Conservation (phyloP, 1,140 invertebrate species). For the Zaprionus vittiger region DNA sequence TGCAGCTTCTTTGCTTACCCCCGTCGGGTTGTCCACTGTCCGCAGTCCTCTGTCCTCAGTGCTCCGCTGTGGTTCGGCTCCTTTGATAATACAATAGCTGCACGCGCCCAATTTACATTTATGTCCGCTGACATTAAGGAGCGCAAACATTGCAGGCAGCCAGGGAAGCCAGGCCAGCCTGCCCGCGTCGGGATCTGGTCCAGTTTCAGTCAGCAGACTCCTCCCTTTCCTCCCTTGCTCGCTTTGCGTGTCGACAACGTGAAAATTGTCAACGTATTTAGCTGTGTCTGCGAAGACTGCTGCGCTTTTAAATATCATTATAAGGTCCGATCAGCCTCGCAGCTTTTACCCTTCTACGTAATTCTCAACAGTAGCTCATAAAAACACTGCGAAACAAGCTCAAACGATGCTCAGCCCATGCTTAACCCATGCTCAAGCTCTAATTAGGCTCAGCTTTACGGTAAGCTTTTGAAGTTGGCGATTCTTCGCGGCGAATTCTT, state of each 20-base stretch:
- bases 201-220: constrained; percentile 17
- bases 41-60: neutral
- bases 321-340: constrained; percentile 49
- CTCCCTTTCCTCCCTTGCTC: neutral
- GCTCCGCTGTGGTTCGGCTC: constrained; percentile 61
- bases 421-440: constrained; percentile 1
- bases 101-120: constrained; percentile 85
- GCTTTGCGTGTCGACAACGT: constrained; percentile 52
- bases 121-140: constrained; percentile 84
- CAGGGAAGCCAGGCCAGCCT: neutral
- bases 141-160: constrained; percentile 69
- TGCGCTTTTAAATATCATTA: constrained; percentile 79
- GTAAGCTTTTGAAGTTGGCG: constrained; percentile 4
- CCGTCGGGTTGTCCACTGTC: constrained; percentile 22
- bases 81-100: constrained; percentile 85
- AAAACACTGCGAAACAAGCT: constrained; percentile 25
- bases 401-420: constrained; percentile 24
- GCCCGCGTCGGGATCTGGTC: constrained; percentile 36
- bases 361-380: constrained; percentile 69
- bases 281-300: constrained; percentile 27
- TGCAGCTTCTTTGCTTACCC: constrained; percentile 77
- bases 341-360: constrained; percentile 54
- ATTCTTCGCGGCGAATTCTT: neutral
- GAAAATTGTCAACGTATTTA: constrained; percentile 81
- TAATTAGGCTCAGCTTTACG: constrained; percentile 33